Evolutionary conservation across 2,888 invertebrate genomes (phyloP), one percentile per base, ranked within the genome.

Genomic region (Idaea dimidiata): DNA sequence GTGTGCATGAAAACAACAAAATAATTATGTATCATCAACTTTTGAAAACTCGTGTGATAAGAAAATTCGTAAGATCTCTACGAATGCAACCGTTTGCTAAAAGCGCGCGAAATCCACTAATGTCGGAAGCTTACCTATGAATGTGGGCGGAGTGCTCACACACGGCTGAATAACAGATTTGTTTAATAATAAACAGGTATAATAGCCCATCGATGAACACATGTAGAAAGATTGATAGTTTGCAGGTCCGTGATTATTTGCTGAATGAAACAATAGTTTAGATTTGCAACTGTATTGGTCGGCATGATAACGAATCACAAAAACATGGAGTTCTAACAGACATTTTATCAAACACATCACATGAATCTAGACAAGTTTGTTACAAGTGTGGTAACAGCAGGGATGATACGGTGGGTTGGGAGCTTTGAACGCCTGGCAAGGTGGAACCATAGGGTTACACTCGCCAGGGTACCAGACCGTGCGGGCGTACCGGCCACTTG

Each of bases 391-490:
- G 64, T 80, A 85, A 68, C 90, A 91, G 72, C 89, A 90, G 0
- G 91, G 91, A 63, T 91, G 91, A 77, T 80, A 89, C 0, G 91
- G 90, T 0, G 92, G 91, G 69, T 86, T 91, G 24, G 91, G 92
- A 67, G 89, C 91, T 0, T 87, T 87, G 74, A 88, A 89, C n/a
- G 87, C 85, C 67, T 90, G 90, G 74, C 91, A 91, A 0, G 91
- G 89, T 1, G 89, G 85, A 6, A 89, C 88, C 6, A 64, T 69
- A 0, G 91, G 88, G 57, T 79, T 77, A 68, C 89, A 89, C 57
- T 91, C 91, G 60, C 93, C 93, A 0, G 92, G 93, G 66, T 86
- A 93, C 88, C 89, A 89, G 2, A 87, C 87, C 0, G 88, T 89
- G 17, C 90, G 83, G 0, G 89, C 87, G 72, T 92, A 93, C 61